phyloP scores from a whole-genome alignment of 2,888 invertebrate species.

The Drosophila emarginata region DNA sequence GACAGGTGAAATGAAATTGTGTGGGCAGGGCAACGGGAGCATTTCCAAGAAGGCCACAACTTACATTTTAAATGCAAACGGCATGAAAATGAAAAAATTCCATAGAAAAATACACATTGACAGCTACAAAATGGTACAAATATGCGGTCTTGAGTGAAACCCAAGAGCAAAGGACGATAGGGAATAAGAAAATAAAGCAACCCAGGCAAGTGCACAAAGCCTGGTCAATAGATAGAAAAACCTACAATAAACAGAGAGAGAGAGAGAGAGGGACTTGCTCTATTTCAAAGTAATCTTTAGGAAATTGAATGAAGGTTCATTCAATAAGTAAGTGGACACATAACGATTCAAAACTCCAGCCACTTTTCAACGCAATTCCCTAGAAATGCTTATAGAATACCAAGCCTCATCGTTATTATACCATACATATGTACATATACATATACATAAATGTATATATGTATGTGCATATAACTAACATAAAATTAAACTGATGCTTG shows the following conservation, averaged over 20 bases:
- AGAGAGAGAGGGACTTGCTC: not conserved
- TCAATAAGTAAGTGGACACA: not conserved
- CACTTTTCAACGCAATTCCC: no score
- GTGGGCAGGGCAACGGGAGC: slow-evolving; percentile 28
- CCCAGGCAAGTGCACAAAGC: not conserved
- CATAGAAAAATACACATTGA: slow-evolving; percentile 37
- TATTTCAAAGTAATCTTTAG: not conserved
- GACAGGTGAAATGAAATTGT: slow-evolving; percentile 67
- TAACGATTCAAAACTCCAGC: not conserved
- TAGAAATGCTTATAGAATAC: no score
- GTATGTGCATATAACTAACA: no score
- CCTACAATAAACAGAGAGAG: not conserved
- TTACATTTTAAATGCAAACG: slow-evolving; percentile 45
- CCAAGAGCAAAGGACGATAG: not conserved
- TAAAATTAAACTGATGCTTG: no score
- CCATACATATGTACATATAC: no score
- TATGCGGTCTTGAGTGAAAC: not conserved
- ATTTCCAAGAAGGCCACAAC: slow-evolving; percentile 16
- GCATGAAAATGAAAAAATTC: slow-evolving; percentile 52
- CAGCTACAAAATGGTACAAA: slow-evolving; percentile 31
- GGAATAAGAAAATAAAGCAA: not conserved
- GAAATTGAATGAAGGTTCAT: not conserved
- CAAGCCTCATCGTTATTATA: no score
- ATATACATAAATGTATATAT: no score
- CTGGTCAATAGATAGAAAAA: not conserved